Evolutionary conservation across 2,888 invertebrate genomes (phyloP).

Genomic region (Ceramica pisi): DNA sequence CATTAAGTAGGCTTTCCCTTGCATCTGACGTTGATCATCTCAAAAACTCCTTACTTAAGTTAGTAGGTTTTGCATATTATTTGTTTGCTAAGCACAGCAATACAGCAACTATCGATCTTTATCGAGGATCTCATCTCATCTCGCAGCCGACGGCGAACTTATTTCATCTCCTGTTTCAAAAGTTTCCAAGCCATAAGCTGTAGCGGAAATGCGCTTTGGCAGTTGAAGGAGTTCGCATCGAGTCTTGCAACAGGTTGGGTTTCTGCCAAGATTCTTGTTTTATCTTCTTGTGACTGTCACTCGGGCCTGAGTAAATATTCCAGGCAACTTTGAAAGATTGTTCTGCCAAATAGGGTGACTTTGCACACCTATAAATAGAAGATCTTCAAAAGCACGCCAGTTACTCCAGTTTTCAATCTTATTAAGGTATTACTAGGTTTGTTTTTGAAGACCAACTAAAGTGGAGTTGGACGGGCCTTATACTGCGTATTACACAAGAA

Average conservation of each 20-base stretch:
- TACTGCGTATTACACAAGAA: too few relatives aligned
- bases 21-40: neutral
- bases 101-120: slow-evolving; percentile 11
- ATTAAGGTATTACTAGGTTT: too few relatives aligned
- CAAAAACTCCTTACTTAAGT: neutral
- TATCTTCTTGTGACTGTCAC: neutral
- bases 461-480: too few relatives aligned
- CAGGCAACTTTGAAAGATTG: neutral
- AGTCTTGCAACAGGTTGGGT: slow-evolving; percentile 15
- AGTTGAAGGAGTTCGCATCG: slow-evolving; percentile 9
- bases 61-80: neutral
- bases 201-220: slow-evolving; percentile 32
- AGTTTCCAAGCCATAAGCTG: slow-evolving; percentile 36
- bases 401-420: too few relatives aligned
- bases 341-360: neutral
- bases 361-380: too few relatives aligned
- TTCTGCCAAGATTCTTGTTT: neutral
- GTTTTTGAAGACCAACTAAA: too few relatives aligned
- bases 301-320: neutral
- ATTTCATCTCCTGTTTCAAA: slow-evolving; percentile 55
- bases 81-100: neutral
- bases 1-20: neutral
- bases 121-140: slow-evolving; percentile 35
- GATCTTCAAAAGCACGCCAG: too few relatives aligned
- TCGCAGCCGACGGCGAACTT: slow-evolving; percentile 36